These are phyloP conservation scores for Eledona agricola DNA, from an alignment of 2,888 invertebrate species.

Conservation along the genomic window DNA sequence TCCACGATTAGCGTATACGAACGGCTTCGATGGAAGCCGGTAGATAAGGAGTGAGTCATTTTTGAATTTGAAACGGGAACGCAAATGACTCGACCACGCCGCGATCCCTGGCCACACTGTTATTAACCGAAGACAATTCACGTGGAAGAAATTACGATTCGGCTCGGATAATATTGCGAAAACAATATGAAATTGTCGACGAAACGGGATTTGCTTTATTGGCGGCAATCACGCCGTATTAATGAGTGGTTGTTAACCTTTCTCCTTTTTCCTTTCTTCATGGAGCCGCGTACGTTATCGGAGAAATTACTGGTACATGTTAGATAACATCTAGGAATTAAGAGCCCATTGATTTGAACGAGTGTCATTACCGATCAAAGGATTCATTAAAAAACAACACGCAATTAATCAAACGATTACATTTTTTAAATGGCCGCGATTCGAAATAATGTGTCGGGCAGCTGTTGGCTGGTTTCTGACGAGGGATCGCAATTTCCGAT, in stretches of 20 bases:
- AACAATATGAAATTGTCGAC: conserved; percentile 10
- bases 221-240: conserved; percentile 12
- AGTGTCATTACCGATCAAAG: no score
- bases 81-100: background rate
- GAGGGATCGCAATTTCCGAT: conserved; percentile 27
- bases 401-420: no score
- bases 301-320: no score
- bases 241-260: conserved; percentile 21
- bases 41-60: conserved; percentile 25
- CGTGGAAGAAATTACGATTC: conserved; percentile 14
- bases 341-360: no score
- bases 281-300: no score
- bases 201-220: conserved; percentile 20
- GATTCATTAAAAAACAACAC: no score
- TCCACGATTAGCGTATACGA: conserved; percentile 25
- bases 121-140: conserved; percentile 22
- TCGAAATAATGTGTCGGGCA: no score
- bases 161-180: conserved; percentile 10
- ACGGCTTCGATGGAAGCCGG: conserved; percentile 12
- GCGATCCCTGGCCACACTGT: no score
- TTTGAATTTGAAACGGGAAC: conserved; percentile 1
- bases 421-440: no score
- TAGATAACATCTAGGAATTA: no score
- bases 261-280: conserved; percentile 16
- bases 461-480: no score